These are phyloP conservation scores for Sapayoa aenigma DNA, from an alignment of 2,113 vertebrate species.

Conservation along the genomic window DNA sequence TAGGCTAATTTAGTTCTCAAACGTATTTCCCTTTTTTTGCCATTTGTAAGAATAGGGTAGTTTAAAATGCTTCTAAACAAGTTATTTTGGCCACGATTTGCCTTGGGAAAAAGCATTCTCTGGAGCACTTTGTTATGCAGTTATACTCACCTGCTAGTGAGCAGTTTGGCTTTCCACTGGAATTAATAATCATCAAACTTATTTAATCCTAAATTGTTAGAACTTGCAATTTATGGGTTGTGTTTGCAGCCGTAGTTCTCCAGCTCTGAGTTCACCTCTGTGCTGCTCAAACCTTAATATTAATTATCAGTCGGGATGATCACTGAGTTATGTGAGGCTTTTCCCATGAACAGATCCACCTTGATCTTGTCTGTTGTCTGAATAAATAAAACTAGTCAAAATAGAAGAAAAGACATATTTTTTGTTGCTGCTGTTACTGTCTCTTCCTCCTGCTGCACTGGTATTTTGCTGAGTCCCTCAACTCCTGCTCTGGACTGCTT, in stretches of 20 bases:
- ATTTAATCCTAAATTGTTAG: not conserved
- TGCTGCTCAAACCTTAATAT: not conserved
- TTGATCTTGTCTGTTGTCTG: not conserved
- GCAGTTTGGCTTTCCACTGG: not conserved
- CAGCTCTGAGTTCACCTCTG: not conserved
- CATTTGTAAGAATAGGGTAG: not conserved
- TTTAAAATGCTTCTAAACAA: not conserved
- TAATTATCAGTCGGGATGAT: not conserved
- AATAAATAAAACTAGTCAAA: not conserved
- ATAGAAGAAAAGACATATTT: fast-evolving
- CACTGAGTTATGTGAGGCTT: not conserved
- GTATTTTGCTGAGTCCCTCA: not conserved
- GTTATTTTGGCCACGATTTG: not conserved
- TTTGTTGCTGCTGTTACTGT: not conserved
- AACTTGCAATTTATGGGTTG: not conserved
- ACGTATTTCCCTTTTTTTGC: not conserved
- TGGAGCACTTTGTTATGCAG: not conserved
- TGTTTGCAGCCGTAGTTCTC: not conserved
- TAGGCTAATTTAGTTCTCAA: not conserved
- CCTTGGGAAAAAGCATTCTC: not conserved
- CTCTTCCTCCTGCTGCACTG: not conserved
- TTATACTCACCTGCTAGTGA: not conserved
- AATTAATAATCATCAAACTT: not conserved
- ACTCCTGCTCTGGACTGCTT: not conserved
- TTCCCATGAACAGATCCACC: not conserved